Evolutionary conservation across 2,797 vertebrate species (phyloP).

Genomic region (Hemibagrus guttatus): DNA sequence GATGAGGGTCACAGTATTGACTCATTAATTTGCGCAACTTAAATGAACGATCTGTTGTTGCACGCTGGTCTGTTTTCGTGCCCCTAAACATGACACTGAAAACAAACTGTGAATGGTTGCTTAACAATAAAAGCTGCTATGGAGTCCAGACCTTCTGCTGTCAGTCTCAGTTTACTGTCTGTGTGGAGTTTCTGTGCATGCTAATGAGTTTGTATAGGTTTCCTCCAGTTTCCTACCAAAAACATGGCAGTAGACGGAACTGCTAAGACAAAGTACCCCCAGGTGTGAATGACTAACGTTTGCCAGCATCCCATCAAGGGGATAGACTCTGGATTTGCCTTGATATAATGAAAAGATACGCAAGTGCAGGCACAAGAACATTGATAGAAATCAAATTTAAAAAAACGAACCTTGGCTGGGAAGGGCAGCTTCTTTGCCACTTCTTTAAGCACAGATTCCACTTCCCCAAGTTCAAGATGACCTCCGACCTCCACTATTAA

Average conservation of each 20-base stretch:
- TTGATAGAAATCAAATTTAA: background rate
- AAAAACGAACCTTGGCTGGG: constrained; percentile 73
- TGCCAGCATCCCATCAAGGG: background rate
- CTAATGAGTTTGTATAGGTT: background rate
- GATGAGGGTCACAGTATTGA: too few species aligned
- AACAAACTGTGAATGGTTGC: too few species aligned
- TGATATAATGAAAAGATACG: background rate
- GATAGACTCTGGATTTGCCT: background rate
- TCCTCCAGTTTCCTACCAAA: background rate
- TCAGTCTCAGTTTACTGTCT: too few species aligned
- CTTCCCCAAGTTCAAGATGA: constrained; percentile 80
- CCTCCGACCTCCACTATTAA: constrained; percentile 90
- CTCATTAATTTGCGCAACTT: too few species aligned
- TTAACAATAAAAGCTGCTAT: too few species aligned
- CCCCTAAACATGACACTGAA: too few species aligned
- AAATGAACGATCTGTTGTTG: too few species aligned
- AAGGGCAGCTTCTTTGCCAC: constrained; percentile 91
- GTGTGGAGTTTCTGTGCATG: background rate
- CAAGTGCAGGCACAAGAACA: background rate
- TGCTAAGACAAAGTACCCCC: background rate
- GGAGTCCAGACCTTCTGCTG: too few species aligned
- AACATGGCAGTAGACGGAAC: background rate
- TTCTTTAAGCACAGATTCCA: constrained; percentile 75
- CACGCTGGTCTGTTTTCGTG: too few species aligned
- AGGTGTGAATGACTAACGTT: background rate